Base-by-base conservation (phyloP, 2,113 vertebrate genomes). In the Crypturellus undulatus region DNA sequence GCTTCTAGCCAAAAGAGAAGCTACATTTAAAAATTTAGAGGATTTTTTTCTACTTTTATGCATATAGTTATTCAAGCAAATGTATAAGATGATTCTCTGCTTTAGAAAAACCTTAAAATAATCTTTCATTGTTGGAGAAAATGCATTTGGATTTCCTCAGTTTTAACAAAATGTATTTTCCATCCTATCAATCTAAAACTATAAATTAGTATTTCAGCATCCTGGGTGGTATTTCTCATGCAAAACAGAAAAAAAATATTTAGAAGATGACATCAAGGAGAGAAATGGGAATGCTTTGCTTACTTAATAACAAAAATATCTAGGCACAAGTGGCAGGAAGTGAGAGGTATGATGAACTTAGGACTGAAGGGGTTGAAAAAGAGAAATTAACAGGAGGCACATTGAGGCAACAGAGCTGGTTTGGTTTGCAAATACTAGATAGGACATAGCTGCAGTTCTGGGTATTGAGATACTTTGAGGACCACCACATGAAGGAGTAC, bases 211-310 rank as follows among this genome's bases (percentile, higher is more conserved):
- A 65, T 79, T 93, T 91, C 52, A 87, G 40, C 67, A 79, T 77
- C 12, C 52, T 91, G 32, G 5, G 24, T 85, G 76, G 10, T 65
- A 58, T 84, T 91, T 92, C 20, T 42, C 47, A 72, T 47, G 38
- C 30, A 87, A 87, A 94, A 79, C 47, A 85, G n/a, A 82, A 89
- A 87, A 87, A 70, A 73, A 63, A 83, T 69, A 60, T 24, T 76
- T 92, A 42, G 88, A 70, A 24, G 9, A 45, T 65, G 45, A 54
- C 11, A 40, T 73, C 62, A 83, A 18, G 12, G 13, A 82, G 12
- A 78, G 32, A 42, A 91, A 81, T 72, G 25, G 24, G 91, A 73
- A 65, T 1, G 5, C 8, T 82, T 79, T 19, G 6, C 64, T 85
- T 63, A 7, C 63, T 87, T 67, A 65, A 90, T 58, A 80, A 36